phyloP scores from a whole-genome alignment of 2,797 vertebrate species.

The Lacerta bilineata region DNA sequence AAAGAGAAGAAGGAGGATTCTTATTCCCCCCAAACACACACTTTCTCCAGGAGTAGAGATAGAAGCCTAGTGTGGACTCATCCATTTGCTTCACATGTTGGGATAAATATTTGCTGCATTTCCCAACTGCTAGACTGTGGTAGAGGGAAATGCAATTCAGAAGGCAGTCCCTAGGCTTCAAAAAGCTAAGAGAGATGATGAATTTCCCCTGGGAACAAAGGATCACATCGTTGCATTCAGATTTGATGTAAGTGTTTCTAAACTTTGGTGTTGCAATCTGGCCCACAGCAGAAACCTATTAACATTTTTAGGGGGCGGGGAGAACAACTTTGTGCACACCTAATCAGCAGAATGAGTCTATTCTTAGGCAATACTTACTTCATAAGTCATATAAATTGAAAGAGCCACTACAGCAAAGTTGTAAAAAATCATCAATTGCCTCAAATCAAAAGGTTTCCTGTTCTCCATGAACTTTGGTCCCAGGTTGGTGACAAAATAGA shows the following conservation, averaged over 20 bases:
- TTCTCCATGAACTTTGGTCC: conserved; percentile 97
- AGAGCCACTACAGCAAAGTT: conserved; percentile 92
- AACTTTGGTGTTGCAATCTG: not conserved
- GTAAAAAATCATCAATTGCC: conserved; percentile 87
- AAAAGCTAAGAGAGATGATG: not conserved
- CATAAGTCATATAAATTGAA: conserved; percentile 95
- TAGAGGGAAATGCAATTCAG: not conserved
- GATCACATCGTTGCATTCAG: not conserved
- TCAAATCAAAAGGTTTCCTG: conserved; percentile 93
- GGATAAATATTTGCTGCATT: not conserved
- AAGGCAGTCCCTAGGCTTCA: not conserved
- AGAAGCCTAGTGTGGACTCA: not conserved
- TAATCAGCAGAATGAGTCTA: not conserved
- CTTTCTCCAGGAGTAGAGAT: not conserved
- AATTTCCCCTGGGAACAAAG: too few relatives aligned
- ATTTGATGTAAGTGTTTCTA: not conserved
- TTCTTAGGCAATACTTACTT: conserved; percentile 82
- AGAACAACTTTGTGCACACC: not conserved
- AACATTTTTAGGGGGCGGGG: not conserved
- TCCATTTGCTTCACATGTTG: not conserved
- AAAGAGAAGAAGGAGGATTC: not conserved
- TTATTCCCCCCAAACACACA: not conserved
- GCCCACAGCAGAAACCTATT: not conserved
- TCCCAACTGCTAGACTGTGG: not conserved
- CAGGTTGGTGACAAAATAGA: conserved; percentile 92